phyloP scores from a whole-genome alignment of 2,113 vertebrate species.

The Papio anubis region DNA sequence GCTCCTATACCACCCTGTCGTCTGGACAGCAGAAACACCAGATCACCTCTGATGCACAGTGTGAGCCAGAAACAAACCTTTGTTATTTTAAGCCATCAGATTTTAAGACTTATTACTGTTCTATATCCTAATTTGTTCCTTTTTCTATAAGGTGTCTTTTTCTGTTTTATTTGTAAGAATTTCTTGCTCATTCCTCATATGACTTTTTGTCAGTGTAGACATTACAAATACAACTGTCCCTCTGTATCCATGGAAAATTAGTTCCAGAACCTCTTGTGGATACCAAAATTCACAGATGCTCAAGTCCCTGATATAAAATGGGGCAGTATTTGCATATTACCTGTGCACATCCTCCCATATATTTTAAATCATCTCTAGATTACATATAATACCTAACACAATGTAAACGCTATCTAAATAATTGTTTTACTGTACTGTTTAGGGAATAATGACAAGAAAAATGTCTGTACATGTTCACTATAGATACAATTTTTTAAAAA shows the following conservation, averaged over 20 bases:
- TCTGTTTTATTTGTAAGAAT: background rate
- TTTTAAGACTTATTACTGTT: background rate
- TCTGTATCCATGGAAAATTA: background rate
- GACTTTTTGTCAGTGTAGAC: background rate
- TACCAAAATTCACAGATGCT: background rate
- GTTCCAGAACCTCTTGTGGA: background rate
- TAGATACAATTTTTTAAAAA: background rate
- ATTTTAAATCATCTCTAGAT: background rate
- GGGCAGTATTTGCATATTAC: background rate
- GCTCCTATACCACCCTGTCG: background rate
- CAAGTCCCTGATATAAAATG: background rate
- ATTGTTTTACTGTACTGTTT: background rate
- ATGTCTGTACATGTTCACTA: background rate
- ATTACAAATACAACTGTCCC: background rate
- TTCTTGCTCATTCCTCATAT: background rate
- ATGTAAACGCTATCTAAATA: background rate
- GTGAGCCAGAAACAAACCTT: background rate
- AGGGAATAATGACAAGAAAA: background rate
- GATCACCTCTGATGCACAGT: background rate
- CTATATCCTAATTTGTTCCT: background rate
- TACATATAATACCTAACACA: background rate
- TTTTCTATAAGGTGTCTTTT: background rate
- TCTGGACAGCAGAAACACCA: background rate
- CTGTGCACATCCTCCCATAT: background rate
- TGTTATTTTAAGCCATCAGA: background rate